These are phyloP conservation scores for Alentia gelatinosa DNA, from an alignment of 2,888 invertebrate species.

Conservation along the genomic window DNA sequence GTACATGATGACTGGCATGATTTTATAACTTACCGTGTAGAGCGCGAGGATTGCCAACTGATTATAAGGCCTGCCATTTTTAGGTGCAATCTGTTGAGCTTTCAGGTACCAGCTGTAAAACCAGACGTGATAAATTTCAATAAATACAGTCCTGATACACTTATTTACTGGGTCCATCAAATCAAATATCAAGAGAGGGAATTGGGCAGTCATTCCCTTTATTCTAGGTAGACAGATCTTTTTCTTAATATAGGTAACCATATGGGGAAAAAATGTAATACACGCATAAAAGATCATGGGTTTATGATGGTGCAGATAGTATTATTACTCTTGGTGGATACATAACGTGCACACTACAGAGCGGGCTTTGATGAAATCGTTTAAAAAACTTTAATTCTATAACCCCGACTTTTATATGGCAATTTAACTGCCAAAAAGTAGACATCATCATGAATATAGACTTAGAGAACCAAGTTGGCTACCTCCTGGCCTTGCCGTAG, in stretches of 20 bases:
- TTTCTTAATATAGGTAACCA: no score
- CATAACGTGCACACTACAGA: no score
- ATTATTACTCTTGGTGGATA: no score
- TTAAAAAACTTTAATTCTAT: no score
- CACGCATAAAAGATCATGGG: no score
- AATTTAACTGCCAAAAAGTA: no score
- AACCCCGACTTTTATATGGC: not conserved
- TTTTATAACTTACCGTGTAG: conserved; percentile 81
- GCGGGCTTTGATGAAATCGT: no score
- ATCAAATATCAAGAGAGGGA: no score
- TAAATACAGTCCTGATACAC: not conserved
- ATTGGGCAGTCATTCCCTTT: no score
- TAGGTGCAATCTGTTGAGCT: conserved; percentile 95
- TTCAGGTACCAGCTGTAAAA: conserved; percentile 90
- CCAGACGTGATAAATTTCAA: not conserved
- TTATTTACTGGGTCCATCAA: not conserved
- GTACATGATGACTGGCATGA: not conserved
- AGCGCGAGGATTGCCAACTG: conserved; percentile 94
- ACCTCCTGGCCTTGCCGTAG: conserved; percentile 89
- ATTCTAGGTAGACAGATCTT: no score
- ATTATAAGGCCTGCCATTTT: conserved; percentile 96
- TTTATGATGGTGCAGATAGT: no score
- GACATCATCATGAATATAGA: not conserved
- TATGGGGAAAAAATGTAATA: no score
- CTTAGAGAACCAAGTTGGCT: conserved; percentile 39